Conservation (phyloP, 1,140 invertebrate species). For the Drosophila truncata region DNA sequence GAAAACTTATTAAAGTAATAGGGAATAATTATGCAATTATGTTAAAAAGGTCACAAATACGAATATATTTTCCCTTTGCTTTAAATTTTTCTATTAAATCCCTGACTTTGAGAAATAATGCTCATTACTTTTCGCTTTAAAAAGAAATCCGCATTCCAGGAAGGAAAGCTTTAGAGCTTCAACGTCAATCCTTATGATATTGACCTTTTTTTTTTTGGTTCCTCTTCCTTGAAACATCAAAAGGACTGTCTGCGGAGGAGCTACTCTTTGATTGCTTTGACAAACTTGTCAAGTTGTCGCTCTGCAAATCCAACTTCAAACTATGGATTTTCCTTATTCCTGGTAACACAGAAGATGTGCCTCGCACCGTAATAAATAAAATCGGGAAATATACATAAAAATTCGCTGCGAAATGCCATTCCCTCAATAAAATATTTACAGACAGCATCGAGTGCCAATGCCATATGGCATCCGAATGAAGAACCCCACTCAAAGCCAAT, state of each 20-base stretch:
- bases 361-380: conserved; percentile 26
- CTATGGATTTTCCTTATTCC: conserved; percentile 12
- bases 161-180: background rate
- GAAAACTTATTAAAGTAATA: too few relatives aligned
- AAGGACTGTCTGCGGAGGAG: background rate
- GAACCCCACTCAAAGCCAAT: conserved; percentile 10
- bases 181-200: background rate
- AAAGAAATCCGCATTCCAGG: background rate
- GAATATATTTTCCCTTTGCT: background rate
- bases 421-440: conserved; percentile 47
- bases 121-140: background rate
- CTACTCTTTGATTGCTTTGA: conserved; percentile 24
- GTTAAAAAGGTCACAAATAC: background rate
- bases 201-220: background rate
- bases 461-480: conserved; percentile 11
- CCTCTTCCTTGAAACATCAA: conserved; percentile 19
- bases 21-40: background rate
- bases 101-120: background rate
- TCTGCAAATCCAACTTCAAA: conserved; percentile 7
- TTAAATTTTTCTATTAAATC: background rate
- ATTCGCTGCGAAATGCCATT: conserved; percentile 3
- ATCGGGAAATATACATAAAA: conserved; percentile 34
- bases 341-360: background rate
- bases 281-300: conserved; percentile 14
- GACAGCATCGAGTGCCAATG: background rate